Evolutionary conservation across 1,140 invertebrate genomes (phyloP), one percentile per base, ranked within the genome.

Genomic region (Tetramorium alpestre): DNA sequence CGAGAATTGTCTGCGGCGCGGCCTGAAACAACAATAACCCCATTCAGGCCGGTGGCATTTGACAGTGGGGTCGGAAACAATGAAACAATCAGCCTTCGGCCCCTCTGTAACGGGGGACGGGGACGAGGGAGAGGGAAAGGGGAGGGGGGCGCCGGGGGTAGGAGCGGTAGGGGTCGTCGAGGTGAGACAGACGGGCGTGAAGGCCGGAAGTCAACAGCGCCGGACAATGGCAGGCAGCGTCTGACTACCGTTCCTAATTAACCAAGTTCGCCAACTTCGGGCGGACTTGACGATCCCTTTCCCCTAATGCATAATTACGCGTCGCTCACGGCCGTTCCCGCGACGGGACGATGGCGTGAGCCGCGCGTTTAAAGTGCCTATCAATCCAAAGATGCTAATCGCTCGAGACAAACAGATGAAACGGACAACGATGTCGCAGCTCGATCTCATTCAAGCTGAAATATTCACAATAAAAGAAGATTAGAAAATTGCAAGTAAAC

Each of bases 51-150:
- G 89, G 90, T 89, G 92, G 92, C 91, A 94, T 94, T 94, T 93
- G 93, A 94, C 92, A 93, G 91, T 93, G 91, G 94, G 94, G 93
- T 94, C 93, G 94, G 94, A 94, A 95, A 94, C 94, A 95, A 95
- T 95, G 94, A 94, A 94, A 94, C 94, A 95, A 95, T 95, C 94
- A 94, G 92, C 91, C 89, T 89, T 85, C 86, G 88, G 89, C 90
- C 73, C 87, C 90, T 91, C 87, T 87, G 41, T 47, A 62, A 60
- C 25, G 4, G 41, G 54, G 49, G 22, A 22, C 22, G 22, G 22
- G 22, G 22, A 22, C 22, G 22, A 22, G 22, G 22, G 22, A 22
- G 0, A n/a, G 4, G 28, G 38, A 25, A 60, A 28, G 47, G 51
- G 33, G 44, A 18, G 13, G n/a, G 8, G 44, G n/a, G n/a, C n/a